phyloP scores from a whole-genome alignment of 2,113 vertebrate species.

The Lepus americanus region DNA sequence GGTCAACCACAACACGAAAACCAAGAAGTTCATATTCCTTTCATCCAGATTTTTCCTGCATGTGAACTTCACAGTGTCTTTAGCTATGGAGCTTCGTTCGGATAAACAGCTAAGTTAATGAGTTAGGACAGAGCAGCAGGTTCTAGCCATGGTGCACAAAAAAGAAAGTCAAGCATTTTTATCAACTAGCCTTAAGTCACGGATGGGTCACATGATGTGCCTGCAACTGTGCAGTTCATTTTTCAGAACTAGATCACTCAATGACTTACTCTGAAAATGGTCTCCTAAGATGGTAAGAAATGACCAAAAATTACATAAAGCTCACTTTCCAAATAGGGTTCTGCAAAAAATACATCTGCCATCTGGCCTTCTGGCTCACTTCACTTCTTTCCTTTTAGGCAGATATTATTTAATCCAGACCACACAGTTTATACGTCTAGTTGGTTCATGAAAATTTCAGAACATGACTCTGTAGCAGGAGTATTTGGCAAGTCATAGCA shows the following conservation, averaged over 20 bases:
- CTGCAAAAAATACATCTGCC: constrained; percentile 74
- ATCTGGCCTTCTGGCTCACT: constrained; percentile 73
- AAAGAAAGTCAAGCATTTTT: neutral
- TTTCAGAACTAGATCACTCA: constrained; percentile 55
- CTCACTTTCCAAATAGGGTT: constrained; percentile 73
- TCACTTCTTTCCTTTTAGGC: constrained; percentile 60
- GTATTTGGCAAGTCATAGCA: constrained; percentile 50
- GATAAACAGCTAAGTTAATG: neutral
- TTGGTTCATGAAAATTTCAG: constrained; percentile 44
- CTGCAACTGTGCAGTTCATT: neutral
- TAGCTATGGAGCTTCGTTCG: neutral
- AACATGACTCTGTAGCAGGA: constrained; percentile 7
- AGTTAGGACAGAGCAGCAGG: neutral
- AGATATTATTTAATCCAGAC: constrained; percentile 71
- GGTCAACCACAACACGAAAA: neutral
- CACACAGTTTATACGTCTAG: constrained; percentile 50
- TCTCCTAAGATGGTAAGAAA: constrained; percentile 64
- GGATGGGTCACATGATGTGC: neutral
- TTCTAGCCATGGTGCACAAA: neutral
- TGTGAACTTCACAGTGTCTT: neutral
- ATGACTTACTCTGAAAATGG: constrained; percentile 62
- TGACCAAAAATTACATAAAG: constrained; percentile 71
- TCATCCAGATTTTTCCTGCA: neutral
- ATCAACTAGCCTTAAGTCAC: neutral
- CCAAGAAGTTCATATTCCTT: neutral